Evolutionary conservation across 2,113 vertebrate genomes (phyloP).

Genomic region (Perognathus longimembris): DNA sequence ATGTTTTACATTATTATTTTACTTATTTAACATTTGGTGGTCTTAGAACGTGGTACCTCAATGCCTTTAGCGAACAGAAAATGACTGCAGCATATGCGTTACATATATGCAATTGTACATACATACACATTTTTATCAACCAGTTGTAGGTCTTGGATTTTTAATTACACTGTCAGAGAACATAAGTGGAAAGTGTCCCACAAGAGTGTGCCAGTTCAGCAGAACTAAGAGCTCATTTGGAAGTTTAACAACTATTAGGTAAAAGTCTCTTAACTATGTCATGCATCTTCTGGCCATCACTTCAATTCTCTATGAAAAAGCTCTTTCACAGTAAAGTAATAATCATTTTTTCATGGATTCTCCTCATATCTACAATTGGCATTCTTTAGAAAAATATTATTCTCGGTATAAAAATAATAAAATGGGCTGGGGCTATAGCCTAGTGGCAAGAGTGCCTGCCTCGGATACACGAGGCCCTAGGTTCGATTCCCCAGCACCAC

Average conservation of each 20-base stretch:
- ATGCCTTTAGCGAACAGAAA: neutral
- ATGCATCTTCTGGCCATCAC: fast-evolving
- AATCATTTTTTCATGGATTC: neutral
- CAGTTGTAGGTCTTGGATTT: neutral
- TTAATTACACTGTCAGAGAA: neutral
- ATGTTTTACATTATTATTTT: neutral
- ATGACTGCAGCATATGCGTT: neutral
- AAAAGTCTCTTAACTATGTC: neutral
- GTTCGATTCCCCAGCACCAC: too few species aligned
- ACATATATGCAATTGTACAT: neutral
- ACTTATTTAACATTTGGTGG: neutral
- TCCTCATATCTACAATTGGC: neutral
- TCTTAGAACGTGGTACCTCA: neutral
- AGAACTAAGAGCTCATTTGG: neutral
- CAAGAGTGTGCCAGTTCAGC: neutral
- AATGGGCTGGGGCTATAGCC: too few species aligned
- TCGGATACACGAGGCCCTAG: too few species aligned
- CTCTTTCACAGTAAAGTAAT: neutral
- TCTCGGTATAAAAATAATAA: neutral
- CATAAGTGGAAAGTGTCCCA: neutral
- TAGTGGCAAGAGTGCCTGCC: too few species aligned
- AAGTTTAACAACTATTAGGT: neutral
- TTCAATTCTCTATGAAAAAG: neutral
- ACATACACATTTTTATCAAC: neutral
- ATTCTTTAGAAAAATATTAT: neutral